Evolutionary conservation across 2,113 vertebrate genomes (phyloP).

Genomic region (Zapornia atra): DNA sequence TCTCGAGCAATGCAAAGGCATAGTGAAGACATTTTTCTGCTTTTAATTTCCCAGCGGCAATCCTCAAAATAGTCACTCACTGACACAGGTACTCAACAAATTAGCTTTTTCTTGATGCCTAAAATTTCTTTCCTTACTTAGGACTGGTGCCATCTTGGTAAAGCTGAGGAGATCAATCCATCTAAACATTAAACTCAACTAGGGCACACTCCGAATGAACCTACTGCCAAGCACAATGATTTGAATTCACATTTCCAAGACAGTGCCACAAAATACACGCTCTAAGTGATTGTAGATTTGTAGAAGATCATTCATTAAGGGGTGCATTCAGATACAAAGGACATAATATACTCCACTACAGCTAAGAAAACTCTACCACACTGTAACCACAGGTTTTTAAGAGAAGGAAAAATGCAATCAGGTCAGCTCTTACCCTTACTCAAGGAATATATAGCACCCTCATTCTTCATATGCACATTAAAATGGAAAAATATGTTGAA

Average conservation of each 20-base stretch:
- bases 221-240: background rate
- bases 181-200: background rate
- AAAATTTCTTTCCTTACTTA: background rate
- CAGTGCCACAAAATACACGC: background rate
- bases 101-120: background rate
- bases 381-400: background rate
- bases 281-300: background rate
- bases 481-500: background rate
- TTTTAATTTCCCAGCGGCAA: background rate
- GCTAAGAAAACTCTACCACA: background rate
- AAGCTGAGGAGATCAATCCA: background rate
- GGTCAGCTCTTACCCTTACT: background rate
- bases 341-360: background rate
- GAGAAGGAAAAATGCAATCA: background rate
- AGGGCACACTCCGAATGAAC: background rate
- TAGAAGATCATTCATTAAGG: background rate
- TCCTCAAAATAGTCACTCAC: background rate
- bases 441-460: background rate
- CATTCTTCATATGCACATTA: background rate
- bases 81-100: accelerated
- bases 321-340: background rate
- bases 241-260: background rate
- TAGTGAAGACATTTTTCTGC: background rate
- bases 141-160: background rate
- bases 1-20: background rate